Evolutionary conservation across 2,797 vertebrate species (phyloP), one percentile per base, ranked within the genome.

Genomic region (Eospalax fontanierii): DNA sequence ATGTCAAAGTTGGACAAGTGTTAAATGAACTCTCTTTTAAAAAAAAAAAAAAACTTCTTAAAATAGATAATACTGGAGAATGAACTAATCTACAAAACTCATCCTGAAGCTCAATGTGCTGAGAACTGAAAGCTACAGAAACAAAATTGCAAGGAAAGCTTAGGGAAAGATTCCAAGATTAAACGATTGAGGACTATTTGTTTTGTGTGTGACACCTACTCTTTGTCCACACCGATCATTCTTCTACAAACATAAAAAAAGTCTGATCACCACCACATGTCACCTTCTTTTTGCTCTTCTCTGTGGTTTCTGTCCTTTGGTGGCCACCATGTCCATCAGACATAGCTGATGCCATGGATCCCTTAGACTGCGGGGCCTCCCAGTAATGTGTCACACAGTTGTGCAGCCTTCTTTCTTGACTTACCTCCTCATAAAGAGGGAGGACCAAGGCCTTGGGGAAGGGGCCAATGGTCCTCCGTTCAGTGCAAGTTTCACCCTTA

Each of bases 61-160:
- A 79, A 92, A 89, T 94, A 93, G 46, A 66, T 90, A 97, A 95
- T 57, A 97, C 92, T 82, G 84, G 11, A 87, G 75, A n/a, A 97
- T 96, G 61, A 85, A 95, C 97, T 84, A 75, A 59, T 93, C 82
- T 97, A 46, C 12, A 90, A 91, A 97, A 75, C 65, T 95, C 85
- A 40, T 94, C 89, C 73, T 87, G 90, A 35, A 79, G 96, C 96
- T 97, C 87, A 97, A 96, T 96, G 74, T 84, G 83, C 85, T 97
- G 94, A 43, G 3, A 2, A 74, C 73, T 81, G 12, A 78, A 96
- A 76, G 65, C 87, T 50, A 2, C 14, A 74, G 30, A 85, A 96
- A 65, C 12, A 22, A 78, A 63, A 84, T 43, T 65, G 15, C 79
- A 76, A 30, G 40, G 30, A 93, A 93, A n/a, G 63, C 63, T 85